Percentiles rank a stretch among this genome's conserved stretches.
Conservation (phyloP, 2,888 invertebrate species). For the Deilephila porcellus region DNA sequence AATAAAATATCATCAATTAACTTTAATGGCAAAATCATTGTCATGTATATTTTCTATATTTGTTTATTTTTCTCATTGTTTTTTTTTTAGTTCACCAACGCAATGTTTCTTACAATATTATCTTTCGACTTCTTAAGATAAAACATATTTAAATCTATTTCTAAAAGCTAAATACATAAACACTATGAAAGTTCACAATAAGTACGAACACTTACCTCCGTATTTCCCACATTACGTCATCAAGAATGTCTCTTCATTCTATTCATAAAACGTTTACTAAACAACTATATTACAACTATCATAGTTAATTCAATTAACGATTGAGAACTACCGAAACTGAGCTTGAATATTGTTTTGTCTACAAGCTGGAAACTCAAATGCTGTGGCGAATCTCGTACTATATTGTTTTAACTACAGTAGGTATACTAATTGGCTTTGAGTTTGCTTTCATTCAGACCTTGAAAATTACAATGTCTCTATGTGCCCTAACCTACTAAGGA, state of each 20-base stretch:
- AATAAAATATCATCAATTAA: no score
- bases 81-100: no score
- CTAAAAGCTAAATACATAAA: no score
- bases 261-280: neutral
- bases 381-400: neutral
- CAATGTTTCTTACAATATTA: no score
- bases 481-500: no score
- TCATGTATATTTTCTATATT: no score
- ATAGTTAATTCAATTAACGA: slow-evolving; percentile 1
- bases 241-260: neutral
- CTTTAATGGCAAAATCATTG: no score
- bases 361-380: neutral
- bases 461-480: neutral
- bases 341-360: neutral
- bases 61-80: no score
- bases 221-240: neutral
- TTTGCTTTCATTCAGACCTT: neutral
- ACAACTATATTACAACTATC: neutral
- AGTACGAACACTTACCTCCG: no score
- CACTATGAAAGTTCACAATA: no score
- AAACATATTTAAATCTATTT: no score
- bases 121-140: no score
- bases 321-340: neutral
- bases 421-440: neutral
- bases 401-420: neutral